Percentiles rank a stretch among this genome's conserved stretches.
phyloP scores from a whole-genome alignment of 2,888 invertebrate species.

The Volucella inanis region DNA sequence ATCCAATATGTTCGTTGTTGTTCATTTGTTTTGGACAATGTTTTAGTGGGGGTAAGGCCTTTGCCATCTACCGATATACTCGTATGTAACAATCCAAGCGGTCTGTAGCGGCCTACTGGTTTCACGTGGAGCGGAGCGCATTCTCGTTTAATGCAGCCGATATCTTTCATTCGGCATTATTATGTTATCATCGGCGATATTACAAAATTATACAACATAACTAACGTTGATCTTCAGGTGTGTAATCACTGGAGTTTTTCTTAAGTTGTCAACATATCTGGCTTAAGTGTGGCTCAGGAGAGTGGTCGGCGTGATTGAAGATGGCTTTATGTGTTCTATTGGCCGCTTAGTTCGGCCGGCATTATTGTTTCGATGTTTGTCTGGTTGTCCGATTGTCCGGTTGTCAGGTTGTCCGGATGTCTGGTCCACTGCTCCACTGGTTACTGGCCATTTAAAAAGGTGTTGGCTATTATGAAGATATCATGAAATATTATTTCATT shows the following conservation, averaged over 20 bases:
- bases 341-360: constrained; percentile 57
- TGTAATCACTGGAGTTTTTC: constrained; percentile 81
- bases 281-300: constrained; percentile 78
- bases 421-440: background rate
- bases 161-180: constrained; percentile 72
- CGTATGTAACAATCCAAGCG: background rate
- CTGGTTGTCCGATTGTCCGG: constrained; percentile 32
- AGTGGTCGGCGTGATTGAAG: constrained; percentile 67
- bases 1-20: constrained; percentile 73
- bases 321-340: constrained; percentile 61
- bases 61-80: constrained; percentile 16
- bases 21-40: constrained; percentile 73
- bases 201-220: constrained; percentile 77
- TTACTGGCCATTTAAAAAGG: constrained; percentile 62
- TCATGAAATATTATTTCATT: constrained; percentile 72
- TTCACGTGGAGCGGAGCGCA: constrained; percentile 60
- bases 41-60: constrained; percentile 29
- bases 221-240: constrained; percentile 81
- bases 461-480: constrained; percentile 74
- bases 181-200: constrained; percentile 75
- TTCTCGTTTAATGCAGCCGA: constrained; percentile 71
- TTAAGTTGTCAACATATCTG: constrained; percentile 82
- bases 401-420: background rate
- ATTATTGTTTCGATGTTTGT: constrained; percentile 71
- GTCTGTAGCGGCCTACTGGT: constrained; percentile 68